phyloP scores from a whole-genome alignment of 2,888 invertebrate genomes.

The Noctua janthe region DNA sequence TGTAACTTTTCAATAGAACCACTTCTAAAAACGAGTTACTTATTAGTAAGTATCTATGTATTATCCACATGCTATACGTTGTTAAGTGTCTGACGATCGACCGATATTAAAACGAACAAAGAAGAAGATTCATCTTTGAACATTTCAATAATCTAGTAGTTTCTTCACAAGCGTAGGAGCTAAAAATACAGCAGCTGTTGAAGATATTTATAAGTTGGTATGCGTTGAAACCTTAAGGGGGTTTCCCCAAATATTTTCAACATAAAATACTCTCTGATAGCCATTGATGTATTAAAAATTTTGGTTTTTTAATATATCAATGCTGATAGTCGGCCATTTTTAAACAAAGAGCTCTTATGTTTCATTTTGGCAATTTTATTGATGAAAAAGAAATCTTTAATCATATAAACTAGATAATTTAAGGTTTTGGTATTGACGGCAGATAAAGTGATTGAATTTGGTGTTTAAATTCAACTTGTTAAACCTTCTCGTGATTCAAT shows the following conservation, averaged over 20 bases:
- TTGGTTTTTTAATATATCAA: no score
- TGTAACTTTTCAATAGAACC: neutral
- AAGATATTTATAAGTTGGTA: neutral
- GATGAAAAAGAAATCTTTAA: conserved; percentile 5
- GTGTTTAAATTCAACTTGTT: conserved; percentile 12
- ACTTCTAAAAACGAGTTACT: neutral
- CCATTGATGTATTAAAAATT: no score
- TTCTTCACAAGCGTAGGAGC: neutral
- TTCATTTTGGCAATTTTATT: neutral
- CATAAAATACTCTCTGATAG: neutral
- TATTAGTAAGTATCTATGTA: neutral
- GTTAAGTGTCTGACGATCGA: neutral
- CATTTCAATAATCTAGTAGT: neutral
- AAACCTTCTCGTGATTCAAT: neutral
- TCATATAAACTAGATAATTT: neutral
- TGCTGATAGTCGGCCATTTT: neutral
- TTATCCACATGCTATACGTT: neutral
- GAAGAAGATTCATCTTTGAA: neutral
- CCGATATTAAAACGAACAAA: neutral
- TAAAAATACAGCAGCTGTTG: conserved; percentile 6
- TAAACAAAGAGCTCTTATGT: neutral
- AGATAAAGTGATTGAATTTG: conserved; percentile 27
- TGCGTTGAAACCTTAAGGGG: neutral
- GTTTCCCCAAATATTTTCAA: conserved; percentile 2
- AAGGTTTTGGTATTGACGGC: neutral